These are phyloP conservation scores for Miichthys miiuy DNA, from an alignment of 2,797 vertebrate genomes.

Conservation along the genomic window DNA sequence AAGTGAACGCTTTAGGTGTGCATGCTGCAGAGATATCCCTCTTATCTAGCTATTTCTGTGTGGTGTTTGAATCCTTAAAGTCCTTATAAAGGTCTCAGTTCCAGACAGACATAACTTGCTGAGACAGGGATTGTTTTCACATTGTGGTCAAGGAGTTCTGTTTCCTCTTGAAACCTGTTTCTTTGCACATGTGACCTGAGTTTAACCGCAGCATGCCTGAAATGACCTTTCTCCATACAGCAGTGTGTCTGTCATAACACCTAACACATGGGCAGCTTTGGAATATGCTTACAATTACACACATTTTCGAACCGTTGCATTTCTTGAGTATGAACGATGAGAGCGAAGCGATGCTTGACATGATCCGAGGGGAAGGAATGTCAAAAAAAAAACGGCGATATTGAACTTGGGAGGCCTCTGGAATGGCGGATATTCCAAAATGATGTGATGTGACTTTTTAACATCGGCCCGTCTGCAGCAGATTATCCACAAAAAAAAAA, in stretches of 20 bases:
- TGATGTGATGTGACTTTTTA: conserved; percentile 35
- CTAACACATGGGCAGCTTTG: conserved; percentile 26
- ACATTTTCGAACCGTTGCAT: not conserved
- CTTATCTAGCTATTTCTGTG: not conserved
- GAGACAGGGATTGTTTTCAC: not conserved
- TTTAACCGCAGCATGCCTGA: conserved; percentile 44
- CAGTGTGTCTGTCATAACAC: conserved; percentile 33
- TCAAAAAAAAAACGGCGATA: conserved; percentile 7
- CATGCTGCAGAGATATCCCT: not conserved
- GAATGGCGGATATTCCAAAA: conserved; percentile 8
- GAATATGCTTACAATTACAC: conserved; percentile 48
- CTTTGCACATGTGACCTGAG: conserved; percentile 4
- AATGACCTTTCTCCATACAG: conserved; percentile 14
- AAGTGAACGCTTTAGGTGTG: conserved; percentile 6
- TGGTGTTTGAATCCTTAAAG: not conserved
- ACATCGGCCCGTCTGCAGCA: conserved; percentile 47
- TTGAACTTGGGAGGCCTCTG: conserved; percentile 17
- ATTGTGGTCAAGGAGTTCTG: not conserved
- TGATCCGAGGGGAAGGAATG: conserved; percentile 38
- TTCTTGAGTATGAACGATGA: not conserved
- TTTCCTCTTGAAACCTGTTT: not conserved
- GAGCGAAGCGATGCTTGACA: conserved; percentile 22
- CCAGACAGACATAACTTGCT: not conserved
- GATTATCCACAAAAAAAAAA: conserved; percentile 15
- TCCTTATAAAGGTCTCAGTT: not conserved